Evolutionary conservation across 2,113 vertebrate genomes (phyloP).

Genomic region (Cephalopholis sonnerati): DNA sequence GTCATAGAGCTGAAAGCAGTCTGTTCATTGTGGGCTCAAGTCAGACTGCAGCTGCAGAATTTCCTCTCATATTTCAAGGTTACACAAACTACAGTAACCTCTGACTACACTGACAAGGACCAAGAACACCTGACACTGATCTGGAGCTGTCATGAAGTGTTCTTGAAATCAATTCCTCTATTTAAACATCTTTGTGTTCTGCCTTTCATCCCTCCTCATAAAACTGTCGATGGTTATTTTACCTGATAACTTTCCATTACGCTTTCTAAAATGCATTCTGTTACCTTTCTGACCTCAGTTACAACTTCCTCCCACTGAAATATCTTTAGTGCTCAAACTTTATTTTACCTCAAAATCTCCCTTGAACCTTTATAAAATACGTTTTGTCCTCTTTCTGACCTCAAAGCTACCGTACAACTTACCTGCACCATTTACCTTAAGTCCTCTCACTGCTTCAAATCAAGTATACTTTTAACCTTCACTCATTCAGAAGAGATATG

Average conservation of each 20-base stretch:
- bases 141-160: conserved; percentile 13
- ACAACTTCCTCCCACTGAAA: neutral
- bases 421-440: neutral
- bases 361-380: neutral
- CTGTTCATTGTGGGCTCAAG: neutral
- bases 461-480: conserved; percentile 21
- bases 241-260: conserved; percentile 1
- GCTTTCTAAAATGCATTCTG: conserved; percentile 4
- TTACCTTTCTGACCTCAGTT: conserved; percentile 7
- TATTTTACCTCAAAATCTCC: neutral
- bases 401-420: neutral
- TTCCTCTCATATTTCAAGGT: conserved; percentile 49
- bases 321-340: neutral
- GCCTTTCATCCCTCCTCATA: neutral
- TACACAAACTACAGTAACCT: conserved; percentile 34
- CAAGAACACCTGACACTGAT: conserved; percentile 51
- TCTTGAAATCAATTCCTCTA: neutral
- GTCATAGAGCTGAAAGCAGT: neutral
- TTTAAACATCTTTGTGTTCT: neutral
- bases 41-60: conserved; percentile 18
- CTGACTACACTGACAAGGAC: conserved; percentile 22
- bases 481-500: neutral
- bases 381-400: conserved; percentile 31
- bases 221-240: neutral
- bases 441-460: conserved; percentile 3